Conservation (phyloP, 2,797 vertebrate genomes). For the Apodemus agrarius region DNA sequence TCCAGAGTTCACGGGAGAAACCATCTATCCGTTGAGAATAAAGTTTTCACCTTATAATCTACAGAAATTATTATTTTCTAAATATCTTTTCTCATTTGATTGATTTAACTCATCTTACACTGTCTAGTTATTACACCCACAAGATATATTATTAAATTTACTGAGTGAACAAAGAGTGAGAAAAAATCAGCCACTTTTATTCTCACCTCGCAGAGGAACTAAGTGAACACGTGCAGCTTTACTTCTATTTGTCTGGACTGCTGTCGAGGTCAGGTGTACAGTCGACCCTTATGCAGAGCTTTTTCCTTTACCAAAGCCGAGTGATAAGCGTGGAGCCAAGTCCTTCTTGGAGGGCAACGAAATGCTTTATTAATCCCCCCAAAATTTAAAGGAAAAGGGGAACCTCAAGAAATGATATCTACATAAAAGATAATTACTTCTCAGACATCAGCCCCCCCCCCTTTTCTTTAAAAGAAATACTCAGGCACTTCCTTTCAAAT, state of each 20-base stretch:
- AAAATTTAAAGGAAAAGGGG: slow-evolving; percentile 54
- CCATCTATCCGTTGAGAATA: slow-evolving; percentile 41
- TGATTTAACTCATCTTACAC: slow-evolving; percentile 55
- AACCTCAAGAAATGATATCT: not conserved
- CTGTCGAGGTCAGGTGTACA: not conserved
- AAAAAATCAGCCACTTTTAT: slow-evolving; percentile 46
- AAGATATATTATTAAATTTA: not conserved
- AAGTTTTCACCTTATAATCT: slow-evolving; percentile 17
- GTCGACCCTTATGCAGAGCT: slow-evolving; percentile 1
- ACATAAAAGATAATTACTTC: slow-evolving; percentile 44
- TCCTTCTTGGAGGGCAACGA: not conserved
- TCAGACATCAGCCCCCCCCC: not conserved
- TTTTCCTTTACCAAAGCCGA: slow-evolving; percentile 24
- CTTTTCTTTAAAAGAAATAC: not conserved
- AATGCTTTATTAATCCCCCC: slow-evolving; percentile 13
- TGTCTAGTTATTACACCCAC: not conserved
- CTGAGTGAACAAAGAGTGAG: slow-evolving; percentile 31
- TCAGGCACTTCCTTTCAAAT: not conserved
- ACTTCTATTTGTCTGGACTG: not conserved
- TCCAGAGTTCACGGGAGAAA: slow-evolving; percentile 35
- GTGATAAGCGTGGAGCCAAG: slow-evolving; percentile 21
- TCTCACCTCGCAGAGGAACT: not conserved
- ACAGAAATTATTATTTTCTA: slow-evolving; percentile 58
- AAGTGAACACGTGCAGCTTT: not conserved
- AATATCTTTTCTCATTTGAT: slow-evolving; percentile 46